Conservation (phyloP, 2,797 vertebrate species). For the Eleutherodactylus coqui region DNA sequence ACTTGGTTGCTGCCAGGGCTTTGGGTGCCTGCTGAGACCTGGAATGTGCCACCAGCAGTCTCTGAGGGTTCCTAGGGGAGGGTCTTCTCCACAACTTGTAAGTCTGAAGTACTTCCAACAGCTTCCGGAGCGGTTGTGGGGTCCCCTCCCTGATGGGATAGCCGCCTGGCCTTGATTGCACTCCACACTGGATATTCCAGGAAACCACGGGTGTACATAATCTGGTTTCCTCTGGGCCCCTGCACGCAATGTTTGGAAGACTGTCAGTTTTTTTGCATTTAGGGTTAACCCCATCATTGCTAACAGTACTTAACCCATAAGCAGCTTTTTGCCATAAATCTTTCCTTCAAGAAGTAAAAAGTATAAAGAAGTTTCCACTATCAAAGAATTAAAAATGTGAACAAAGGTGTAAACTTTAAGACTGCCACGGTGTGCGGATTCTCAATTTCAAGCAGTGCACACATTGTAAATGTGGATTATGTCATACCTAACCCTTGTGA, state of each 20-base stretch:
- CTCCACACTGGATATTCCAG: conserved; percentile 58
- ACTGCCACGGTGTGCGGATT: no score
- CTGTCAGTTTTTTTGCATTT: conserved; percentile 40
- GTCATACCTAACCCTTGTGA: neutral
- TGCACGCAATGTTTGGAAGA: conserved; percentile 53
- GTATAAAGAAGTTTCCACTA: neutral
- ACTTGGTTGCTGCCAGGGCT: conserved; percentile 34
- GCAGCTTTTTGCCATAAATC: neutral
- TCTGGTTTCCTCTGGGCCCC: conserved; percentile 54
- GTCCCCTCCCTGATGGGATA: conserved; percentile 62
- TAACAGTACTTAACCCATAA: neutral
- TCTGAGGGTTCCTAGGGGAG: conserved; percentile 26
- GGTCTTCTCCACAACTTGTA: conserved; percentile 44
- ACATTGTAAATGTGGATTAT: neutral
- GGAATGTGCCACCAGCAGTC: conserved; percentile 39
- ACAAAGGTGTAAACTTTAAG: neutral
- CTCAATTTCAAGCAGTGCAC: neutral
- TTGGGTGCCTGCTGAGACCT: conserved; percentile 40
- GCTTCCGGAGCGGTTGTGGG: conserved; percentile 59
- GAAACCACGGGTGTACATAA: conserved; percentile 59
- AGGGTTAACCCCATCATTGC: conserved; percentile 33
- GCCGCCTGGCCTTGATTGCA: conserved; percentile 60
- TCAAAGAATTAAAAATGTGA: neutral
- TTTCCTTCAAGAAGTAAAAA: neutral
- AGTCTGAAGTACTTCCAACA: conserved; percentile 64